phyloP scores from a whole-genome alignment of 1,140 invertebrate species.

The Megathymus violae region DNA sequence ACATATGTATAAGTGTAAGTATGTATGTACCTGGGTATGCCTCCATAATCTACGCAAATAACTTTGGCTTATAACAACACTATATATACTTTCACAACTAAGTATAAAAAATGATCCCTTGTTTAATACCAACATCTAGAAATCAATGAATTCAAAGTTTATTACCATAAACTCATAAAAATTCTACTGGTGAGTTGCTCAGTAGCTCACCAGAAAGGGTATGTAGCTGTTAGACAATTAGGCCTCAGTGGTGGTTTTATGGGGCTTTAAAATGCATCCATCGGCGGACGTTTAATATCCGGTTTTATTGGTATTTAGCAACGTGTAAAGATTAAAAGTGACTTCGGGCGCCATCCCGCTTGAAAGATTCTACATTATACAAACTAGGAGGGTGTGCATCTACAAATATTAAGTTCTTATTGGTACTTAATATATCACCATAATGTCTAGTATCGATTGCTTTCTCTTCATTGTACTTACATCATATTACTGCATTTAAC shows the following conservation, averaged over 20 bases:
- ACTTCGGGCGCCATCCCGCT: constrained; percentile 45
- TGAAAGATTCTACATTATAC: constrained; percentile 15
- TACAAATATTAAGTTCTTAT: constrained; percentile 7
- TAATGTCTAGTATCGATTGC: too few relatives aligned
- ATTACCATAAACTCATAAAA: constrained; percentile 63
- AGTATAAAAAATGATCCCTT: too few relatives aligned
- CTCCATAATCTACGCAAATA: too few relatives aligned
- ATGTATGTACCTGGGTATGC: too few relatives aligned
- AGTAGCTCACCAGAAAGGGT: constrained; percentile 46
- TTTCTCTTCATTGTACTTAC: too few relatives aligned
- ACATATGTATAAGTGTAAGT: too few relatives aligned
- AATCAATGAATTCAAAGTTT: constrained; percentile 49
- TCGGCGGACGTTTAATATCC: constrained; percentile 63
- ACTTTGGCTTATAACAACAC: too few relatives aligned
- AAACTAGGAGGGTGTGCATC: constrained; percentile 11
- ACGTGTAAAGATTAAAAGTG: constrained; percentile 46
- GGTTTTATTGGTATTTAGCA: constrained; percentile 51
- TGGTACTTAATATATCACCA: too few relatives aligned
- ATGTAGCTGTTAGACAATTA: constrained; percentile 60
- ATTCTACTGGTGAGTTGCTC: constrained; percentile 46
- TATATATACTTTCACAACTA: too few relatives aligned
- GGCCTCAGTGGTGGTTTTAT: constrained; percentile 70
- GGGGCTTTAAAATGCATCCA: constrained; percentile 65
- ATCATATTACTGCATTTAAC: too few relatives aligned
- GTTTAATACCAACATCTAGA: too few relatives aligned